Conservation (phyloP, 2,888 invertebrate species). For the Zele albiditarsus region DNA sequence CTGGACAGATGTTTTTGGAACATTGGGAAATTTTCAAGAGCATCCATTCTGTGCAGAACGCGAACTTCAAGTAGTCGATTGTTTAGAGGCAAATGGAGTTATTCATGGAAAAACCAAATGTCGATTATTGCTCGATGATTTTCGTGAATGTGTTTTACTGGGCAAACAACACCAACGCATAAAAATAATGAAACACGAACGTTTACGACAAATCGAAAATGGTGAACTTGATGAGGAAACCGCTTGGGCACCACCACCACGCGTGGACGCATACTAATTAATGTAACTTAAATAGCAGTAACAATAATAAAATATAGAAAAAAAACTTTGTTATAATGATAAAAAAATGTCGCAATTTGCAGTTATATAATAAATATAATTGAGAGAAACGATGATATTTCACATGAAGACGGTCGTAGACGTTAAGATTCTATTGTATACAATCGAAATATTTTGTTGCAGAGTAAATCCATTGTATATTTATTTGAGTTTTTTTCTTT, state of each 20-base stretch:
- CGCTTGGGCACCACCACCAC: constrained; percentile 13
- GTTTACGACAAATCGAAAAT: constrained; percentile 76
- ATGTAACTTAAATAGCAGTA: not conserved
- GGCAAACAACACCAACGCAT: constrained; percentile 77
- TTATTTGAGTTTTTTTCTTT: not conserved
- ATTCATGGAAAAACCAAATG: constrained; percentile 80
- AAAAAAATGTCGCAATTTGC: not conserved
- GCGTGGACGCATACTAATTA: constrained; percentile 22
- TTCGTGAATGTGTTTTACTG: constrained; percentile 80
- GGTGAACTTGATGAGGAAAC: constrained; percentile 74
- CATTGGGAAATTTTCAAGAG: constrained; percentile 79
- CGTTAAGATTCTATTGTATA: not conserved
- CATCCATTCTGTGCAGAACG: constrained; percentile 77
- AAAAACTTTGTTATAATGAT: not conserved
- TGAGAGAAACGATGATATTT: too few relatives aligned
- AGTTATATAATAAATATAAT: too few relatives aligned
- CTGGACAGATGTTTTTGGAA: constrained; percentile 82
- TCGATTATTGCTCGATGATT: constrained; percentile 78
- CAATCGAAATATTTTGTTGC: constrained; percentile 21
- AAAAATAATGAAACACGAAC: constrained; percentile 78
- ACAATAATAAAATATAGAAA: not conserved
- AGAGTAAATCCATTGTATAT: constrained; percentile 60
- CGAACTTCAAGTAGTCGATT: constrained; percentile 83
- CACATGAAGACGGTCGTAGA: too few relatives aligned
- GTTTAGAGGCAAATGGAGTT: constrained; percentile 86